phyloP scores from a whole-genome alignment of 1,140 invertebrate species.

The Bathynomus jamesi region DNA sequence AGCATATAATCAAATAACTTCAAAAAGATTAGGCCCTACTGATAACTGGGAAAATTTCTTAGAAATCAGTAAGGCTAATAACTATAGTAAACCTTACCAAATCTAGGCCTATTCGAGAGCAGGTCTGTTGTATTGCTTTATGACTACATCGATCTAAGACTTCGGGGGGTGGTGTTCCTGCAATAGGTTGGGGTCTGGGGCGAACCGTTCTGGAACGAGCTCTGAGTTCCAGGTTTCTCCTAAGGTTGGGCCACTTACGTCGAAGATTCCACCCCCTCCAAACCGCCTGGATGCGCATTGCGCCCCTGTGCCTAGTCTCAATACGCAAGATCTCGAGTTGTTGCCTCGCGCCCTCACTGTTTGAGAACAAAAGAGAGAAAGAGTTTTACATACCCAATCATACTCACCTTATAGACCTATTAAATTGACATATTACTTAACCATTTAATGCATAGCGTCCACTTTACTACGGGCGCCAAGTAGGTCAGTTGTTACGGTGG shows the following conservation, averaged over 20 bases:
- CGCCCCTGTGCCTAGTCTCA: conserved; percentile 66
- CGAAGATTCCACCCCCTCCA: conserved; percentile 72
- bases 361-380: conserved; percentile 30
- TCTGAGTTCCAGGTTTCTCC: conserved; percentile 42
- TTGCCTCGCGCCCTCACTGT: conserved; percentile 82
- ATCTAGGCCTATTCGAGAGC: conserved; percentile 78
- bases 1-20: no score
- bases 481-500: no score
- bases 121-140: conserved; percentile 80
- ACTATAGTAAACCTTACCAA: conserved; percentile 53
- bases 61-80: no score
- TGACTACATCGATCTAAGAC: conserved; percentile 64
- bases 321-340: conserved; percentile 70
- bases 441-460: no score
- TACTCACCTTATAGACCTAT: no score
- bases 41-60: no score
- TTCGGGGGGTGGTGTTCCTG: conserved; percentile 51
- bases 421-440: no score
- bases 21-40: no score
- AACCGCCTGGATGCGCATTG: conserved; percentile 62
- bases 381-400: no score
- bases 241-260: conserved; percentile 58
- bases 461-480: no score
- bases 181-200: conserved; percentile 68
- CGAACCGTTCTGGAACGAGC: conserved; percentile 25